Base-by-base conservation (phyloP, 1,140 invertebrate genomes). In the Dendroctonus ponderosae region DNA sequence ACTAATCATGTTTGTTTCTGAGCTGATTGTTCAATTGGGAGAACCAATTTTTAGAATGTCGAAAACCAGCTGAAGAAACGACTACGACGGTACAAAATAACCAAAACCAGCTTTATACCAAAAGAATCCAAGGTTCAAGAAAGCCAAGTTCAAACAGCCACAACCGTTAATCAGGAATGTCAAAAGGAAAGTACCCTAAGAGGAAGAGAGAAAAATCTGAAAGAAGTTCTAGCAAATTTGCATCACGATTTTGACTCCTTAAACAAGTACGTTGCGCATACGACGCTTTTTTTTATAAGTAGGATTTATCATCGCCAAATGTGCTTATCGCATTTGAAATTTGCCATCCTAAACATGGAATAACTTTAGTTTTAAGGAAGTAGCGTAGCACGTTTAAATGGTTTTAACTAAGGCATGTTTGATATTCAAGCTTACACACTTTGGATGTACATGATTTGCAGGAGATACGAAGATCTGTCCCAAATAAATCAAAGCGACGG, bases 391-490 rank as follows among this genome's bases (percentile, higher is more conserved):
- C n/a, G 54, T 7, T 7, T 57, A 42, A 40, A 11, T 15, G 8
- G 50, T 52, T 11, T 12, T 46, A 46, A 46, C 2, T 12, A 11
- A 9, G 12, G 8, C 15, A 6, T 67, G 49, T 56, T 15, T 56
- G 15, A 41, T 11, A 15, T 39, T n/a, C 14, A 59, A 9, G 12
- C 15, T 2, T 15, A 7, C 8, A 51, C 2, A 38, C n/a, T n/a
- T n/a, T n/a, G n/a, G n/a, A n/a, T n/a, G n/a, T n/a, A n/a, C 7
- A 54, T 12, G 12, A 58, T 51, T 73, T 74, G n/a, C 62, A 84
- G 82, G 6, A 79, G 78, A 75, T 81, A 81, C 48, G 81, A 84
- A 49, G 78, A 77, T 62, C 66, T 84, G 6, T 73, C 78, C 75
- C 60, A 77, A 62, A 6, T 74, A 76, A 15, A 75, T 46, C 40